Percentiles rank a stretch among this genome's conserved stretches.
Conservation (phyloP, 2,113 vertebrate species). For the Dermatemys mawii region DNA sequence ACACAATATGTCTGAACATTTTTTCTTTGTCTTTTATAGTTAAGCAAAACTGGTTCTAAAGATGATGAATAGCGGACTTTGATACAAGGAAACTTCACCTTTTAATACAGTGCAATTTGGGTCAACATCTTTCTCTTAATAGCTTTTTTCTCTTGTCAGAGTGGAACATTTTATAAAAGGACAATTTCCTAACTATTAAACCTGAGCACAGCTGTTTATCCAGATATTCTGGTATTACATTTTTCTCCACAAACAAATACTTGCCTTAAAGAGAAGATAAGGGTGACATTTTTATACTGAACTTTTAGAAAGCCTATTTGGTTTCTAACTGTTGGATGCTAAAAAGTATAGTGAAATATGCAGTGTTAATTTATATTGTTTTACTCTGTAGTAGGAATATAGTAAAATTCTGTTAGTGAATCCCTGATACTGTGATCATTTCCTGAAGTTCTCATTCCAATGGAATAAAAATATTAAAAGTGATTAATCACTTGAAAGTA, state of each 20-base stretch:
- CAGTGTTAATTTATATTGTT: conserved; percentile 60
- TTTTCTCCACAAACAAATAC: conserved; percentile 54
- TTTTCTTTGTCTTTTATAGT: conserved; percentile 80
- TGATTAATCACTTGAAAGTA: background rate
- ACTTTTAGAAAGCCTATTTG: conserved; percentile 21
- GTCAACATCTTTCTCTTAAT: conserved; percentile 65
- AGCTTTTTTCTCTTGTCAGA: conserved; percentile 48
- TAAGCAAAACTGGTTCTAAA: conserved; percentile 96
- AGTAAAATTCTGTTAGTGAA: conserved; percentile 51
- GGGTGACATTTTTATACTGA: conserved; percentile 27
- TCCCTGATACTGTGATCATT: conserved; percentile 33
- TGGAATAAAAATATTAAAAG: conserved; percentile 44
- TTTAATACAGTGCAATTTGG: conserved; percentile 65
- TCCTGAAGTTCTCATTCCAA: conserved; percentile 13
- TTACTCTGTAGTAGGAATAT: conserved; percentile 56
- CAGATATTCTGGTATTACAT: conserved; percentile 48
- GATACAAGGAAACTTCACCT: conserved; percentile 57
- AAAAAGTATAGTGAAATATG: conserved; percentile 35
- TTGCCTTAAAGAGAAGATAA: conserved; percentile 79
- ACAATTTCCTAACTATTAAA: conserved; percentile 57
- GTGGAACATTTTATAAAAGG: conserved; percentile 75
- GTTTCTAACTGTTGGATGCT: background rate
- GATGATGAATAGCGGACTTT: conserved; percentile 86
- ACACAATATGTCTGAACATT: conserved; percentile 50
- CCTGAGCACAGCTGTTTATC: conserved; percentile 51